Evolutionary conservation across 2,797 vertebrate genomes (phyloP), one percentile per base, ranked within the genome.

Genomic region (Periophthalmus magnuspinnatus): DNA sequence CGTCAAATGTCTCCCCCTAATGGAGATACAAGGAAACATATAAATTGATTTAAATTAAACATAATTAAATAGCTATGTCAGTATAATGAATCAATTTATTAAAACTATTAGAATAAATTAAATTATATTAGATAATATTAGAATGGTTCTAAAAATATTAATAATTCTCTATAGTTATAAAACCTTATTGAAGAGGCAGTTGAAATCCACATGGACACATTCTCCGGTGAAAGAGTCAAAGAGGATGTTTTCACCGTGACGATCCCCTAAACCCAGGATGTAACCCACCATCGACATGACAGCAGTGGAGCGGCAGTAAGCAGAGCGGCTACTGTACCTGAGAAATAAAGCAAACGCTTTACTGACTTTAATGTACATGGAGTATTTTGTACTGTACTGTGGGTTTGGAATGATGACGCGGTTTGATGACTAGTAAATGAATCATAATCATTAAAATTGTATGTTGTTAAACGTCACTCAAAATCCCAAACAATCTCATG

Each of bases 261-360:
- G 96, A 83, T 99, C 98, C 32, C 98, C 98, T 72, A 99, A 93
- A 32, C 97, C 97, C 54, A 99, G 92, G 85, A 98, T 89, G 84
- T 99, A 99, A 13, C 98, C 98, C 68, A 99, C 98, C 96, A 99
- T 99, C 36, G 98, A 99, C 97, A 99, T 99, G 48, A 99, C 97
- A 0, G 98, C 98, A 0, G 95, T 96, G 19, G 98, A 99, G 68
- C 97, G 97, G 73, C 97, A 98, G 84, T 98, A 99, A 0, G 96
- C 95, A 48, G 97, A 99, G 78, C 98, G 94, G 77, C 98, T 98
- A 73, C 94, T 99, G 86, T 99, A 99, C 97, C 97, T 99, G 83
- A 19, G 21, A 54, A 72, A 3, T 56, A 41, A 45, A 4, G 13
- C 2, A 38, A 41, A 38, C 21, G 57, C 24, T 28, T 13, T 16